phyloP scores from a whole-genome alignment of 2,797 vertebrate genomes.

The Chelonia mydas region DNA sequence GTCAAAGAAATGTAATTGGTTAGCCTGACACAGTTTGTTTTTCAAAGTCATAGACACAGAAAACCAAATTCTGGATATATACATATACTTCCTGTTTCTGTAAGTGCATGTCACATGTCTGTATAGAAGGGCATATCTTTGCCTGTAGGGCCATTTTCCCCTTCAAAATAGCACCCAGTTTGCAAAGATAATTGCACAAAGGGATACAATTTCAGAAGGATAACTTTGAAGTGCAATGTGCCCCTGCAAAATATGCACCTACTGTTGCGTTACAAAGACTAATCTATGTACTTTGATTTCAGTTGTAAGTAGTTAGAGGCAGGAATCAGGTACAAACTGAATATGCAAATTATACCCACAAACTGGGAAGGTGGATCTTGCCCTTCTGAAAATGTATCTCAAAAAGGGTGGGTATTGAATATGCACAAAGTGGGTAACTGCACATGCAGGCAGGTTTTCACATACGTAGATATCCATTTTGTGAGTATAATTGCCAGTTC shows the following conservation, averaged over 20 bases:
- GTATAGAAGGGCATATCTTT: background rate
- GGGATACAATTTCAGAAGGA: background rate
- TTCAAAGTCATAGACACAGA: background rate
- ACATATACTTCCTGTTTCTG: background rate
- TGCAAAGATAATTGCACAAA: background rate
- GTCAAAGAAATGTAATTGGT: background rate
- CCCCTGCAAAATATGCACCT: background rate
- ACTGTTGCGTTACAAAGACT: background rate
- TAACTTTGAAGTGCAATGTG: background rate
- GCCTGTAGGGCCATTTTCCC: background rate
- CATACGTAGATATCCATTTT: background rate
- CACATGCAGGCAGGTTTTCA: background rate
- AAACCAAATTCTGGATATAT: background rate
- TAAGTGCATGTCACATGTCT: background rate
- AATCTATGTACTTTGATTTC: background rate
- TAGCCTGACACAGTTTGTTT: constrained; percentile 4
- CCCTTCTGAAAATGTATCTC: background rate
- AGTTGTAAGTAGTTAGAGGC: background rate
- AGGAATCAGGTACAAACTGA: background rate
- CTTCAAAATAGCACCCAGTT: background rate
- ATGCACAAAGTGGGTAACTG: background rate
- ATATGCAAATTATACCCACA: background rate
- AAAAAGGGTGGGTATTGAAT: background rate
- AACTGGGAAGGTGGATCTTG: background rate
- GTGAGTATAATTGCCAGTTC: background rate